Base-by-base conservation (phyloP, 2,797 vertebrate species). In the Neosilurus hyrtlii region DNA sequence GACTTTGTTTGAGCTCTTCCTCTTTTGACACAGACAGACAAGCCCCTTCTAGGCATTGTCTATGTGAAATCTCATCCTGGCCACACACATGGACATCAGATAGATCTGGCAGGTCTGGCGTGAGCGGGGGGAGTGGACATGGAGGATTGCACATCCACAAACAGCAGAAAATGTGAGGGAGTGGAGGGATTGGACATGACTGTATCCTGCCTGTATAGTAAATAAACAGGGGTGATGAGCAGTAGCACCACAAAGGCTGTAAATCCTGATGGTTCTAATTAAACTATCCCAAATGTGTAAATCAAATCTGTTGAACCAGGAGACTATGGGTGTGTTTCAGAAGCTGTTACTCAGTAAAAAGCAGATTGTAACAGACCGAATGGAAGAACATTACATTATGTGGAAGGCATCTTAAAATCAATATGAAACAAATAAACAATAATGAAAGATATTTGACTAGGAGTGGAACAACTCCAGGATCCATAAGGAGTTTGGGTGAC, bases 1-100 rank as follows among this genome's bases (percentile, higher is more conserved):
- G 87, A 79, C 84, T 83, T 79, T 61, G 86, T 92, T 82, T 66
- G 86, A 92, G 91, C 89, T 90, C 89, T 92, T 81, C 78, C 70
- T 83, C 86, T 51, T 66, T 78, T 90, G 85, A 86, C 84, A 88
- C 61, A 7, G 43, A 78, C 73, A 85, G 77, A 79, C 66, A 88
- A 87, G 84, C 71, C 80, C 49, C 66, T 37, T 54, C 67, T 83
- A 84, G 78, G 37, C 68, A 79, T 80, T 82, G 81, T 87, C 78
- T 84, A 70, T 51, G 74, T 71, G 63, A 24, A 78, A 49, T 72
- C 61, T 79, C 54, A 59, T 72, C 81, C 70, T 78, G 89, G 83
- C 87, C 89, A 87, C 88, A 88, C 86, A 89, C 85, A 82, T 54
- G 82, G 84, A 81, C 70, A 30, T 83, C 77, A 56, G 79, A 76